Percentiles rank a stretch among this genome's conserved stretches.
These are phyloP conservation scores for Halcyon malimbica DNA, from an alignment of 2,113 vertebrate genomes.

Conservation along the genomic window DNA sequence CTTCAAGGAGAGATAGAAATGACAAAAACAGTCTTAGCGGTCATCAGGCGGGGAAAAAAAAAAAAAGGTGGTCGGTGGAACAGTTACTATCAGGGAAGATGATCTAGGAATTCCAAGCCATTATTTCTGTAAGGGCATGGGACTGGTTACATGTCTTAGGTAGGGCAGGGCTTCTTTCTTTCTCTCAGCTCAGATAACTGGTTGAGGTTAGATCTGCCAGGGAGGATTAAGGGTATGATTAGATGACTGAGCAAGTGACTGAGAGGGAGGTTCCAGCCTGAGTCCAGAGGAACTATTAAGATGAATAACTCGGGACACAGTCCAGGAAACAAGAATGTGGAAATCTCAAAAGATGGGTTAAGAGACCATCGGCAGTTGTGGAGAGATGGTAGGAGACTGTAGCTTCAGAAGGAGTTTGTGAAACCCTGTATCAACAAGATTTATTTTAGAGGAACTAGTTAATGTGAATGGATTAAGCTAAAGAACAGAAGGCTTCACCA, in stretches of 20 bases:
- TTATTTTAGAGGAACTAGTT: background rate
- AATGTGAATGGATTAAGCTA: background rate
- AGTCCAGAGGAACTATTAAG: background rate
- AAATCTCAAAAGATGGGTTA: background rate
- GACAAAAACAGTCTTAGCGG: background rate
- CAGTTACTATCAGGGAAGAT: background rate
- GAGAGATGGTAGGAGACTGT: background rate
- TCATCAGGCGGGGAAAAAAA: background rate
- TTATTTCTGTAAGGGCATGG: background rate
- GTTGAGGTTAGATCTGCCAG: conserved; percentile 12
- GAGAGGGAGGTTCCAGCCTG: conserved; percentile 60
- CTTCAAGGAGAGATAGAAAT: background rate
- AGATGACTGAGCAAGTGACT: conserved; percentile 62
- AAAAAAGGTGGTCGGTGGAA: background rate
- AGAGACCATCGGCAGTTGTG: background rate
- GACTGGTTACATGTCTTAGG: background rate
- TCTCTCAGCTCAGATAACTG: background rate
- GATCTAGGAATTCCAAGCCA: background rate
- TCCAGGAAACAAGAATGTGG: conserved; percentile 7
- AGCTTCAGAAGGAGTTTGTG: background rate
- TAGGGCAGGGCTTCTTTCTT: conserved; percentile 22
- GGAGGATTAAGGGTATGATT: conserved; percentile 59
- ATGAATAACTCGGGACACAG: background rate
- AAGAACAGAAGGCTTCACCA: background rate
- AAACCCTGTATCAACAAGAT: background rate